Percentiles rank a stretch among this genome's conserved stretches.
Conservation (phyloP, 2,113 vertebrate genomes). For the Cyprinus carpio region DNA sequence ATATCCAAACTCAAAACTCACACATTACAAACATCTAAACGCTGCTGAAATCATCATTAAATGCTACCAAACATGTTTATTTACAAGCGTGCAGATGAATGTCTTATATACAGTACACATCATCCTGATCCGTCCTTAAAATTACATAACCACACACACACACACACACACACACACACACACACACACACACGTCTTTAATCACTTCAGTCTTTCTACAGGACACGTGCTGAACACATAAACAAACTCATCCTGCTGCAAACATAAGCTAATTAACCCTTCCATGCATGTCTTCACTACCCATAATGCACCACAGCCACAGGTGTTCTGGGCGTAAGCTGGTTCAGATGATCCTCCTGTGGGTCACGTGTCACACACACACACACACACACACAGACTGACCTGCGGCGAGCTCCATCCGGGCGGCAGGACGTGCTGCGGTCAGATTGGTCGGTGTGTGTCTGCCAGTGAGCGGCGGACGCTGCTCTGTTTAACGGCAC, state of each 20-base stretch:
- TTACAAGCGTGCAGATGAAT: neutral
- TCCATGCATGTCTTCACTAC: neutral
- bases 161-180: conserved; percentile 15
- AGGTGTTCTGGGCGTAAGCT: conserved; percentile 3
- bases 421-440: too few relatives aligned
- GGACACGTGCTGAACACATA: neutral
- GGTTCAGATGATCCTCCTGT: neutral
- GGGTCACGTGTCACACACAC: neutral
- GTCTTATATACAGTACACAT: neutral
- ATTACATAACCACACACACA: neutral
- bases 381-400: conserved; percentile 2
- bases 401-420: conserved; percentile 13
- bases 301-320: conserved; percentile 15
- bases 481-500: neutral
- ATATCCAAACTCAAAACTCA: neutral
- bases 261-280: conserved; percentile 27
- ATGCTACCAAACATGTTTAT: neutral
- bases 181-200: conserved; percentile 47
- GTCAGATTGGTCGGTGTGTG: neutral
- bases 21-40: neutral
- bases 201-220: neutral
- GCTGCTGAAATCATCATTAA: neutral
- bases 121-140: neutral
- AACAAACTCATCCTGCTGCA: neutral
- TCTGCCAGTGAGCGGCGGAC: neutral